Evolutionary conservation across 1,140 invertebrate species (phyloP).

Genomic region (Zaprionus vittiger): DNA sequence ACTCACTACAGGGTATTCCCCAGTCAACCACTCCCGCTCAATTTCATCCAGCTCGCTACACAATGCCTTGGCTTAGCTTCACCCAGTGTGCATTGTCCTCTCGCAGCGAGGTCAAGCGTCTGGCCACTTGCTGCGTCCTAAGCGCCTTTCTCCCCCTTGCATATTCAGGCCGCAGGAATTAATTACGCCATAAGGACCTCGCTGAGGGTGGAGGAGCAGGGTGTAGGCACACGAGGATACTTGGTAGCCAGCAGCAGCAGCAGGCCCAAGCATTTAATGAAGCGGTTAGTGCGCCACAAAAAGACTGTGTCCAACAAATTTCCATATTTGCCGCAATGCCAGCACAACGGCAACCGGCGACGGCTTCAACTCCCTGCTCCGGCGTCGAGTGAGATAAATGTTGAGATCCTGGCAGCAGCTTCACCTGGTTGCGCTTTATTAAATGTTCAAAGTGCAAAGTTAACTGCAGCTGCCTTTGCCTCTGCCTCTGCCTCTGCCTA

Average conservation of each 20-base stretch:
- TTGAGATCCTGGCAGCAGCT: slow-evolving; percentile 25
- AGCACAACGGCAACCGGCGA: slow-evolving; percentile 16
- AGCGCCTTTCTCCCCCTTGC: slow-evolving; percentile 36
- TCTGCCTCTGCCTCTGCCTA: too few relatives aligned
- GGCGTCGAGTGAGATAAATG: slow-evolving; percentile 75
- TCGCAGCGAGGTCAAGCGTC: slow-evolving; percentile 16
- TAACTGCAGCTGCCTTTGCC: background rate
- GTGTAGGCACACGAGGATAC: slow-evolving; percentile 44
- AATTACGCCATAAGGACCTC: slow-evolving; percentile 66
- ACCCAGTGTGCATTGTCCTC: background rate
- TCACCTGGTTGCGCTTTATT: slow-evolving; percentile 7
- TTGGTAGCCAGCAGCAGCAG: slow-evolving; percentile 34
- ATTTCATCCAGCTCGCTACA: background rate
- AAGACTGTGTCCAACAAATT: slow-evolving; percentile 15
- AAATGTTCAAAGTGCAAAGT: slow-evolving; percentile 5
- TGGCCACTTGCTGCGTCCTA: slow-evolving; percentile 28
- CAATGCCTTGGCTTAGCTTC: slow-evolving; percentile 14
- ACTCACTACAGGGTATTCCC: background rate
- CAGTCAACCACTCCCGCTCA: background rate
- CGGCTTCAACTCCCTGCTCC: background rate
- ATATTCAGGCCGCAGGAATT: slow-evolving; percentile 71
- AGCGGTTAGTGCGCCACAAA: slow-evolving; percentile 50
- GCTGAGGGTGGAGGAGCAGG: background rate
- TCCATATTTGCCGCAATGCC: slow-evolving; percentile 29
- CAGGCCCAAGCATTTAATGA: slow-evolving; percentile 71